Conservation (phyloP, 2,113 vertebrate species). For the Orcinus orca region DNA sequence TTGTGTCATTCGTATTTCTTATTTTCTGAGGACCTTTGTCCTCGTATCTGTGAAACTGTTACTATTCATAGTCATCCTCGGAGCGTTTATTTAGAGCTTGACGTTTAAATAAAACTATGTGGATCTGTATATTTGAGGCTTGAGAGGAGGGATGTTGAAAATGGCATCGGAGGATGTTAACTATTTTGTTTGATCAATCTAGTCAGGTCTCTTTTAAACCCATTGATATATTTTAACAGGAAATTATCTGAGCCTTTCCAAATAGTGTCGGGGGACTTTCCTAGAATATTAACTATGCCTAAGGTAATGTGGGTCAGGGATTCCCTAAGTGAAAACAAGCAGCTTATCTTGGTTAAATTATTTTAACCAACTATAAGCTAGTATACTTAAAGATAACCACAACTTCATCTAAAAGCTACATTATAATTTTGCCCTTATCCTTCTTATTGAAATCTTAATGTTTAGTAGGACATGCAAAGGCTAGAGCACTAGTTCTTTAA, state of each 20-base stretch:
- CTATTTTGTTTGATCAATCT: not conserved
- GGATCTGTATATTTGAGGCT: slow-evolving; percentile 31
- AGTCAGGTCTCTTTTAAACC: slow-evolving; percentile 10
- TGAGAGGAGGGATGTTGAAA: slow-evolving; percentile 28
- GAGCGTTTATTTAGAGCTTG: slow-evolving; percentile 47
- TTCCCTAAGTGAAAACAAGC: not conserved
- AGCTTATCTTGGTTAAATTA: not conserved
- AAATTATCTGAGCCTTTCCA: slow-evolving; percentile 1
- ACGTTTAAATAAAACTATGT: slow-evolving; percentile 61
- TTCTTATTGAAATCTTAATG: not conserved
- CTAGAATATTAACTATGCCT: not conserved
- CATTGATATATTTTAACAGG: not conserved
- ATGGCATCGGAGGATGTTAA: slow-evolving; percentile 52
- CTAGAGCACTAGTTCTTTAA: not conserved
- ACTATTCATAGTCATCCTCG: not conserved
- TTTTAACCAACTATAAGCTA: not conserved
- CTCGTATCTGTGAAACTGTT: slow-evolving; percentile 75
- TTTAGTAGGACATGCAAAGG: not conserved
- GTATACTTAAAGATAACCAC: not conserved
- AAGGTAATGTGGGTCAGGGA: not conserved
- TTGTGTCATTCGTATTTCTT: slow-evolving; percentile 79
- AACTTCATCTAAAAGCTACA: not conserved
- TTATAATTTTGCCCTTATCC: not conserved
- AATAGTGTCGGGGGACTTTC: not conserved
- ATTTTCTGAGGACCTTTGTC: slow-evolving; percentile 70